Percentiles rank a stretch among this genome's conserved stretches.
Conservation (phyloP, 2,797 vertebrate genomes). For the Columba guinea region DNA sequence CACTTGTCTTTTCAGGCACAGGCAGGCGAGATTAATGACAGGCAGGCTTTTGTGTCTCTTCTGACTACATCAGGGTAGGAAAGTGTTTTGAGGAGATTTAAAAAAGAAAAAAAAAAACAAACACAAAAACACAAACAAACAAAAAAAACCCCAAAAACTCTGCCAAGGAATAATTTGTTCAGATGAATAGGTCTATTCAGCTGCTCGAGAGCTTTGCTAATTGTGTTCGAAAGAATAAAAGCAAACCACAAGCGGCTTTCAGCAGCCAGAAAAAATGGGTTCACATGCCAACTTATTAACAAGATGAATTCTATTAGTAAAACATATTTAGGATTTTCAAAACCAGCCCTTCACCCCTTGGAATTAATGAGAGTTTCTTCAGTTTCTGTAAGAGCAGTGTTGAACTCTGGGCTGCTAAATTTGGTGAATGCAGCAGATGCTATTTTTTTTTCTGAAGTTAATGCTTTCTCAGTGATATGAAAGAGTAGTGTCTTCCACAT, state of each 20-base stretch:
- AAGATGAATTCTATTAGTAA: conserved; percentile 63
- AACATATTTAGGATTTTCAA: conserved; percentile 44
- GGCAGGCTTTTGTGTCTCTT: conserved; percentile 71
- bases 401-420: not conserved
- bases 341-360: not conserved
- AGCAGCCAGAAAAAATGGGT: conserved; percentile 47
- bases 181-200: conserved; percentile 80
- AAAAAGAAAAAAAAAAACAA: not conserved
- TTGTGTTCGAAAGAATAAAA: conserved; percentile 77
- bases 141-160: not conserved
- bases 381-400: not conserved
- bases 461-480: not conserved
- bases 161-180: conserved; percentile 77
- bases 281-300: conserved; percentile 67
- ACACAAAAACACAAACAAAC: not conserved
- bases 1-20: conserved; percentile 35
- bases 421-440: not conserved
- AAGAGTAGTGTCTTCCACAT: not conserved
- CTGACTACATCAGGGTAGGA: conserved; percentile 38
- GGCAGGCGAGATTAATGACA: conserved; percentile 57
- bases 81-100: not conserved
- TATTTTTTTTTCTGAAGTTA: not conserved
- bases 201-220: conserved; percentile 75
- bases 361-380: conserved; percentile 26
- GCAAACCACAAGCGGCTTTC: conserved; percentile 70